Evolutionary conservation across 2,113 vertebrate genomes (phyloP).

Genomic region (Mastomys coucha): DNA sequence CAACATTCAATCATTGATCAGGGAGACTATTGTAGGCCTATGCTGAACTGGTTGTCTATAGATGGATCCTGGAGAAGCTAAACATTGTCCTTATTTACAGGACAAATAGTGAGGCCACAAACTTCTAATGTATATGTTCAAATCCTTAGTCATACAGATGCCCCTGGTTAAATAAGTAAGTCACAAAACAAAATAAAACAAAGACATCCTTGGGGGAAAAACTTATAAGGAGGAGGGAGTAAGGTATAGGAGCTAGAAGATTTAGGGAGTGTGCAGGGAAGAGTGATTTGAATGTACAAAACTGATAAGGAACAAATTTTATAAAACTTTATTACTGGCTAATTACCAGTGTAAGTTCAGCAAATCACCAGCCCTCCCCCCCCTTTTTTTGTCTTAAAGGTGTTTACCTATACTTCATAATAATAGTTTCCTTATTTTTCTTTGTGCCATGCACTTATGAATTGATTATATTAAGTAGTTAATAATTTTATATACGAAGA

Average conservation of each 20-base stretch:
- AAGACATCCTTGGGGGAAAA: too few species aligned
- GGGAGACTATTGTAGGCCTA: background rate
- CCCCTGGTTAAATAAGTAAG: background rate
- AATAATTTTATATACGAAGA: background rate
- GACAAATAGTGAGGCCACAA: background rate
- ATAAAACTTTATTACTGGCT: background rate
- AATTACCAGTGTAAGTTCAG: background rate
- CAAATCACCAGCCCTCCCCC: background rate
- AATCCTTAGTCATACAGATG: background rate
- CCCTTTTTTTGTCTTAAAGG: background rate
- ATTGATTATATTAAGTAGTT: background rate
- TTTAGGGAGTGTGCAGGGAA: too few species aligned
- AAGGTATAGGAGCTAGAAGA: background rate
- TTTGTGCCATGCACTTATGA: background rate
- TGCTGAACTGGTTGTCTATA: background rate
- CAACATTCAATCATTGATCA: background rate
- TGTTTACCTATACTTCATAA: background rate
- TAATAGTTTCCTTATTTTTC: background rate
- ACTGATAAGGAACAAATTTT: background rate
- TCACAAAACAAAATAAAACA: background rate
- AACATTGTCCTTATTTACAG: background rate
- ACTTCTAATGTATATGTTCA: background rate
- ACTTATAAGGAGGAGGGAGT: background rate
- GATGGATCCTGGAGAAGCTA: too few species aligned
- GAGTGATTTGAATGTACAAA: background rate